Evolutionary conservation across 2,888 invertebrate genomes (phyloP).

Genomic region (Clistopyga incitator): DNA sequence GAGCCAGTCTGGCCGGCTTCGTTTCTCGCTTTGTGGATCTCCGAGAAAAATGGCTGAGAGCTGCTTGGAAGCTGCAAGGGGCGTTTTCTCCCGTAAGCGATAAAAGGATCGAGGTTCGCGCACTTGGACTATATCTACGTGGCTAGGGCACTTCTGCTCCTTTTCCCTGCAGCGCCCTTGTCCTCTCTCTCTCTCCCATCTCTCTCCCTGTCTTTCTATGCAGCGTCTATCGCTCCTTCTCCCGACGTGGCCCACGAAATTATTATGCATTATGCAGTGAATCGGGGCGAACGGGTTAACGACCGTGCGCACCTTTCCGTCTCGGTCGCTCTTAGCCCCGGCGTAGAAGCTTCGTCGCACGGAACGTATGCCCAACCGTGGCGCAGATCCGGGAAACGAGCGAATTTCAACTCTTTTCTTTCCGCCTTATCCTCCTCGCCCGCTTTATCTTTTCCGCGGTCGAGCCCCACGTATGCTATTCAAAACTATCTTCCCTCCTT

Average conservation of each 20-base stretch:
- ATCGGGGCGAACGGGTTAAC: slow-evolving; percentile 66
- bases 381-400: slow-evolving; percentile 47
- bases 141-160: slow-evolving; percentile 55
- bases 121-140: slow-evolving; percentile 37
- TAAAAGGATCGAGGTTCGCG: slow-evolving; percentile 60
- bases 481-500: neutral
- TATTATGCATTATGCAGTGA: slow-evolving; percentile 68
- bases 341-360: slow-evolving; percentile 37
- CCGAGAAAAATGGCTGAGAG: slow-evolving; percentile 48
- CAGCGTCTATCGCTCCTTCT: slow-evolving; percentile 42
- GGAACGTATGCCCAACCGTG: slow-evolving; percentile 58
- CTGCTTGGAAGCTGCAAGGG: slow-evolving; percentile 3
- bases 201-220: slow-evolving; percentile 28
- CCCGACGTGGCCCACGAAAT: slow-evolving; percentile 62
- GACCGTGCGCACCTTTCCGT: slow-evolving; percentile 62
- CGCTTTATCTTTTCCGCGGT: slow-evolving; percentile 8
- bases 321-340: slow-evolving; percentile 38
- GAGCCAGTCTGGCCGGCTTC: slow-evolving; percentile 22
- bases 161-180: slow-evolving; percentile 16
- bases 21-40: slow-evolving; percentile 55
- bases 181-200: slow-evolving; percentile 20
- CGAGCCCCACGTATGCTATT: neutral
- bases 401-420: slow-evolving; percentile 39
- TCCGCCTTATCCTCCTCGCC: neutral
- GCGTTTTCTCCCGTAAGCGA: slow-evolving; percentile 49